These are phyloP conservation scores for Eumaeus atala DNA, from an alignment of 1,140 invertebrate species.

Conservation along the genomic window DNA sequence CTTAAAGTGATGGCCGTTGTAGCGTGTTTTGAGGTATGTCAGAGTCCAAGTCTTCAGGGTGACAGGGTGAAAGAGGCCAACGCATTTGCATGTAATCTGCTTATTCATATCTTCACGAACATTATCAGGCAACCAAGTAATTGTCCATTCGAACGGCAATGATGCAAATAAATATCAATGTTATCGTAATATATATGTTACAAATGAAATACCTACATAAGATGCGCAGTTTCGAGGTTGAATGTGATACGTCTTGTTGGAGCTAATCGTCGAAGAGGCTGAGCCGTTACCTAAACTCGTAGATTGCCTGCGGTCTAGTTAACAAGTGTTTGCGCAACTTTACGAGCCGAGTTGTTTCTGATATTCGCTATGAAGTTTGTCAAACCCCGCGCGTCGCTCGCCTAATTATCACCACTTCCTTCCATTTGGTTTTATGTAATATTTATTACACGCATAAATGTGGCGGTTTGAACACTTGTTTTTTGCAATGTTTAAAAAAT, in stretches of 20 bases:
- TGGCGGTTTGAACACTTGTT: neutral
- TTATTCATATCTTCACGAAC: too few species aligned
- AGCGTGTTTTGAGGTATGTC: too few species aligned
- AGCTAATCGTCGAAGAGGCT: slow-evolving; percentile 30
- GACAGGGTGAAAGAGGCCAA: too few species aligned
- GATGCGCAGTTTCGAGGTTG: too few species aligned
- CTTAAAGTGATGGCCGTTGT: too few species aligned
- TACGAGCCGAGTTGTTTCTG: slow-evolving; percentile 5
- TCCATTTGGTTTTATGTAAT: slow-evolving; percentile 5
- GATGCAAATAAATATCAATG: too few species aligned
- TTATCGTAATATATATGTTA: too few species aligned
- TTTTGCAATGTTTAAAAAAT: neutral
- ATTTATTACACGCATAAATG: neutral
- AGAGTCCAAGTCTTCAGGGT: too few species aligned
- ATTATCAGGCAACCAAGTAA: too few species aligned
- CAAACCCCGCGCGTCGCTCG: neutral
- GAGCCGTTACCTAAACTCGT: slow-evolving; percentile 26
- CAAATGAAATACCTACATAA: too few species aligned
- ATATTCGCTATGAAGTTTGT: slow-evolving; percentile 4
- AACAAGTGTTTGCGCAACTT: slow-evolving; percentile 24
- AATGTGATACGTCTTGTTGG: slow-evolving; percentile 9
- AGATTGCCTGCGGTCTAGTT: slow-evolving; percentile 27
- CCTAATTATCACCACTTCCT: neutral
- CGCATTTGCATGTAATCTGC: too few species aligned
- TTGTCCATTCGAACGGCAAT: too few species aligned